A percentile compares a stretch with the other conserved stretches of the same genome.
Conservation (phyloP, 1,140 invertebrate genomes). For the Bombus turneri region DNA sequence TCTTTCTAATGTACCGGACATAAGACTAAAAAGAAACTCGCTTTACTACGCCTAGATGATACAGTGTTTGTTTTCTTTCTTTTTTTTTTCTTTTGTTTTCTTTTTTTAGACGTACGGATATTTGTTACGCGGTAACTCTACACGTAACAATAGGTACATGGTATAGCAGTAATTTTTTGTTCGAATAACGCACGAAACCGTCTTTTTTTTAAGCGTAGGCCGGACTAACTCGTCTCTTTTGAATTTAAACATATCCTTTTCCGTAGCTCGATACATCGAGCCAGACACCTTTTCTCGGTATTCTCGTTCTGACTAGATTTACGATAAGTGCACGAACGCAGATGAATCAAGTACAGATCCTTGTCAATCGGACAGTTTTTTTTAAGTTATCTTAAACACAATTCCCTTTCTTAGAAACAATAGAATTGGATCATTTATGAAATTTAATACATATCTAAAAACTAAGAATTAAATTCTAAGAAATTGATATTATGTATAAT, state of each 20-base stretch:
- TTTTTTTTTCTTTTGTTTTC: background rate
- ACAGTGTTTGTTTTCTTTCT: background rate
- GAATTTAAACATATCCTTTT: conserved; percentile 26
- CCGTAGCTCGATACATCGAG: conserved; percentile 27
- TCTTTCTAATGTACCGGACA: background rate
- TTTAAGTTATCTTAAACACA: background rate
- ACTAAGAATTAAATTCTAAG: no score
- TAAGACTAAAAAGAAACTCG: background rate
- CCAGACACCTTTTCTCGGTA: conserved; percentile 43
- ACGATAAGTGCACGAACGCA: conserved; percentile 60
- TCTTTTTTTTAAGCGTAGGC: conserved; percentile 75
- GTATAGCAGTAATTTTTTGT: conserved; percentile 57
- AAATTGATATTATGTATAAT: background rate
- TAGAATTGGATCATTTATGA: background rate
- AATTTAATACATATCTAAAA: background rate
- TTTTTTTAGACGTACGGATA: conserved; percentile 40
- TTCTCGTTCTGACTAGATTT: conserved; percentile 73
- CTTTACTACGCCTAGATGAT: conserved; percentile 8
- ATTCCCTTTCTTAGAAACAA: background rate
- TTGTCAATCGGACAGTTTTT: background rate
- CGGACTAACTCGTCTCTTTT: conserved; percentile 77
- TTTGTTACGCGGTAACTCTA: conserved; percentile 52
- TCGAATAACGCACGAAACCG: conserved; percentile 67
- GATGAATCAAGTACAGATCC: conserved; percentile 35
- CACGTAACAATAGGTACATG: conserved; percentile 57